Conservation (phyloP, 1,140 invertebrate species). For the Melitaea cinxia region DNA sequence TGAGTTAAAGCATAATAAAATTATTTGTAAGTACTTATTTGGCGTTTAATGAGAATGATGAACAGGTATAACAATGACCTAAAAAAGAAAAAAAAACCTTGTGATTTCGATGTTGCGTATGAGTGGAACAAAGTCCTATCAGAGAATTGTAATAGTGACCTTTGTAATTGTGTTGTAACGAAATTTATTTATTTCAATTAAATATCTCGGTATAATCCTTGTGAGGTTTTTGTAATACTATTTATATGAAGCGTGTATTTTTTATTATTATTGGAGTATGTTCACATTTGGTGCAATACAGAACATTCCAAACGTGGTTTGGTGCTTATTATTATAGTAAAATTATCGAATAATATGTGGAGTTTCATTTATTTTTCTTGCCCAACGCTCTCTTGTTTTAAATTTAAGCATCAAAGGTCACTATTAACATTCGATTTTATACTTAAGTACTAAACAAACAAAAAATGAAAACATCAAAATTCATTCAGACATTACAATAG, state of each 20-base stretch:
- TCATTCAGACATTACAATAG: not conserved
- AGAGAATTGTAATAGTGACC: constrained; percentile 74
- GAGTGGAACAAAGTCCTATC: constrained; percentile 16
- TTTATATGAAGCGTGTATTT: constrained; percentile 50
- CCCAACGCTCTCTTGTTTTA: constrained; percentile 54
- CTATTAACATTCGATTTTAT: constrained; percentile 54
- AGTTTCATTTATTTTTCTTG: constrained; percentile 71
- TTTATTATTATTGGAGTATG: constrained; percentile 64
- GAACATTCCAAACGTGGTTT: constrained; percentile 81
- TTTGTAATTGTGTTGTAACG: constrained; percentile 56
- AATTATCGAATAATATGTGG: constrained; percentile 69
- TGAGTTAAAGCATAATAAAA: not conserved
- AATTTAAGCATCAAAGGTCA: constrained; percentile 67
- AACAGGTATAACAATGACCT: not conserved
- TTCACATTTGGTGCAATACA: constrained; percentile 78
- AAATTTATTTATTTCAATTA: constrained; percentile 25
- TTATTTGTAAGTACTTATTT: not conserved
- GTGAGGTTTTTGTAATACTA: constrained; percentile 36
- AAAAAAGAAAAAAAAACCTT: not conserved
- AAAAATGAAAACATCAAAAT: not conserved
- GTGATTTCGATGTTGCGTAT: constrained; percentile 4
- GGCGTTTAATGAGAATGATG: not conserved
- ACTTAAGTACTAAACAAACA: not conserved
- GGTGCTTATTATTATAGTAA: constrained; percentile 80
- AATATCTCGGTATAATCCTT: constrained; percentile 2